Percentiles rank a stretch among this genome's conserved stretches.
These are phyloP conservation scores for Therioaphis trifolii DNA, from an alignment of 2,888 invertebrate species.

Conservation along the genomic window DNA sequence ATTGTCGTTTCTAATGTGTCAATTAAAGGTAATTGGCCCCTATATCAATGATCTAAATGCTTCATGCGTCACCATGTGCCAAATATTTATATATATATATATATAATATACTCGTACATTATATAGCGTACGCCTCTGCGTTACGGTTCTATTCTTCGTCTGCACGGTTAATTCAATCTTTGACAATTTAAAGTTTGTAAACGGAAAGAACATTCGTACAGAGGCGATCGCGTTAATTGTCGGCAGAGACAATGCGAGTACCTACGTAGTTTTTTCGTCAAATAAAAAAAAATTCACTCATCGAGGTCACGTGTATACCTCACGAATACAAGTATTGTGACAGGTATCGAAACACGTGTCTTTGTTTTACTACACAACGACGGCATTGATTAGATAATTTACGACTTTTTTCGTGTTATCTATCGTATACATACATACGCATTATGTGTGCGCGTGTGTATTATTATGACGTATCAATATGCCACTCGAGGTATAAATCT, in stretches of 20 bases:
- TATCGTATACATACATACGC: neutral
- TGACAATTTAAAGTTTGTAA: conserved; percentile 14
- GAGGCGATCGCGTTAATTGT: neutral
- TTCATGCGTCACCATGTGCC: no score
- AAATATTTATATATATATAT: no score
- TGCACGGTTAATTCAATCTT: neutral
- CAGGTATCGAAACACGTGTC: neutral
- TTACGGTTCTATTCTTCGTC: neutral
- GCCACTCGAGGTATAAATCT: no score
- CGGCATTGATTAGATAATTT: conserved; percentile 19
- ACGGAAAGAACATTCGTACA: neutral
- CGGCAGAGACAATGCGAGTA: neutral
- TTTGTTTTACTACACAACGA: conserved; percentile 14
- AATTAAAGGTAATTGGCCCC: no score
- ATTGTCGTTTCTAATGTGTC: no score
- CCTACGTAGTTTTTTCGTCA: neutral
- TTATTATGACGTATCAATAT: no score
- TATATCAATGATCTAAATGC: no score
- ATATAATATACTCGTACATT: no score
- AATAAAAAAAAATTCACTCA: conserved; percentile 14
- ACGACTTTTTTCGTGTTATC: conserved; percentile 10
- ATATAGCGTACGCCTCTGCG: conserved; percentile 40
- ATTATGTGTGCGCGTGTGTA: no score
- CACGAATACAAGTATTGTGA: neutral
- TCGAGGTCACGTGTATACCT: neutral